phyloP scores from a whole-genome alignment of 2,797 vertebrate species.

The Takifugu ocellatus region DNA sequence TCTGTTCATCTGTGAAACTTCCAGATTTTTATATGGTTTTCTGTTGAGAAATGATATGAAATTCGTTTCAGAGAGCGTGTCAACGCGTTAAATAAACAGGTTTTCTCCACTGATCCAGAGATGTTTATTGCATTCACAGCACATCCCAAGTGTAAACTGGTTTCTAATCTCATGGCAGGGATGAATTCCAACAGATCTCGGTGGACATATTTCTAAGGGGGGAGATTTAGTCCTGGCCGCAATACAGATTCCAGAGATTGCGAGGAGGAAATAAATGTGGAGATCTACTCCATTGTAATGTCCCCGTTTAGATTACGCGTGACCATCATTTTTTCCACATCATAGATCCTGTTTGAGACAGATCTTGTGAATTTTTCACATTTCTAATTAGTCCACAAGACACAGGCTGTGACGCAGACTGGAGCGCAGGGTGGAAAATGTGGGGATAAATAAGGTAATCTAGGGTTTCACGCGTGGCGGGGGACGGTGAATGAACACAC shows the following conservation, averaged over 20 bases:
- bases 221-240: neutral
- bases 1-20: too few relatives aligned
- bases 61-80: constrained; percentile 6
- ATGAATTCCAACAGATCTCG: constrained; percentile 9
- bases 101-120: neutral
- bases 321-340: neutral
- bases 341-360: neutral
- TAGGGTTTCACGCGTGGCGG: constrained; percentile 6
- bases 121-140: constrained; percentile 17
- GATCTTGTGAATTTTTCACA: neutral
- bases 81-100: neutral
- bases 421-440: neutral
- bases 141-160: constrained; percentile 9
- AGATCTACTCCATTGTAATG: neutral
- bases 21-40: too few relatives aligned
- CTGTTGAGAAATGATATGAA: neutral
- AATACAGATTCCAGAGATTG: too few relatives aligned
- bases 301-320: constrained; percentile 5
- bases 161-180: constrained; percentile 12
- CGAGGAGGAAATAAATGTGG: neutral
- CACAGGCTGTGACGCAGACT: neutral
- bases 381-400: neutral
- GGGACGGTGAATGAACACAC: constrained; percentile 27
- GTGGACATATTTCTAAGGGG: neutral
- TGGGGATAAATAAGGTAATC: neutral